Evolutionary conservation across 2,113 vertebrate species (phyloP).

Genomic region (Myotis lucifugus): DNA sequence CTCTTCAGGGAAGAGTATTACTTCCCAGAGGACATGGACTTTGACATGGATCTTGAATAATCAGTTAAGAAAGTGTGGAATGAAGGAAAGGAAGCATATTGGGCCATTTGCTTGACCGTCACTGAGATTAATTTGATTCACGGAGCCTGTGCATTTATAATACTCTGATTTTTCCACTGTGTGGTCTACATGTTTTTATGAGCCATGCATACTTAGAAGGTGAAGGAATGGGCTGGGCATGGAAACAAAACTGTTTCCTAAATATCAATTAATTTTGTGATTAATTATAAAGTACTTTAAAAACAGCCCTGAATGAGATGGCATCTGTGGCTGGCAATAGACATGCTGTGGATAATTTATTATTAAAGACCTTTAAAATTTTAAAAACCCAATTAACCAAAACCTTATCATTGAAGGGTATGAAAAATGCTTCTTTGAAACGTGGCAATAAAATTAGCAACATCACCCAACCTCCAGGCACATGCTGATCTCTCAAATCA

Average conservation of each 20-base stretch:
- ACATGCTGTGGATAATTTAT: slow-evolving; percentile 73
- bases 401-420: slow-evolving; percentile 61
- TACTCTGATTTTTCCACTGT: neutral
- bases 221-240: neutral
- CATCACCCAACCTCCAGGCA: slow-evolving; percentile 61
- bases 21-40: neutral
- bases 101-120: neutral
- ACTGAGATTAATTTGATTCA: neutral
- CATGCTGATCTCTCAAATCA: slow-evolving; percentile 66
- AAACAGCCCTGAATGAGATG: slow-evolving; percentile 63
- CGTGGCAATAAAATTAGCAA: slow-evolving; percentile 61
- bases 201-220: neutral
- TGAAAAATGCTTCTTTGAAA: slow-evolving; percentile 44
- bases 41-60: neutral
- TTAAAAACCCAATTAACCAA: slow-evolving; percentile 72
- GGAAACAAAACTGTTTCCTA: slow-evolving; percentile 56
- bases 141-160: neutral
- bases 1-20: neutral
- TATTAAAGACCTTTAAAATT: slow-evolving; percentile 78
- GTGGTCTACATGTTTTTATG: neutral
- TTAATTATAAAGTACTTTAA: slow-evolving; percentile 74
- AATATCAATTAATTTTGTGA: slow-evolving; percentile 67
- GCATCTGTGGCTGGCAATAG: slow-evolving; percentile 73
- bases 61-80: neutral
- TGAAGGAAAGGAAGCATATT: neutral